Percentiles rank a stretch among this genome's conserved stretches.
Evolutionary conservation across 1,140 invertebrate genomes (phyloP).

Genomic region (Steinernema feltiae): DNA sequence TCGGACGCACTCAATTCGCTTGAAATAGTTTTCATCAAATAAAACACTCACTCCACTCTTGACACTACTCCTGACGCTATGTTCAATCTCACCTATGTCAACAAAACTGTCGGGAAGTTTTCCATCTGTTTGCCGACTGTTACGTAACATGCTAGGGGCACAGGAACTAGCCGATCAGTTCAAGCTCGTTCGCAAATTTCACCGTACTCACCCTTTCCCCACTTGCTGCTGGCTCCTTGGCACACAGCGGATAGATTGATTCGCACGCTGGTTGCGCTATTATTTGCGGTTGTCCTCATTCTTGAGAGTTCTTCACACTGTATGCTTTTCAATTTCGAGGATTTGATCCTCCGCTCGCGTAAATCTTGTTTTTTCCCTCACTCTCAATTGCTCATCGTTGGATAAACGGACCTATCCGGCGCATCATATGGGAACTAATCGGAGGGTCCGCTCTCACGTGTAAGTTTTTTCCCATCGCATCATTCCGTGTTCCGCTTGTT

Average conservation of each 20-base stretch:
- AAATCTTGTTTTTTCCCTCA: not conserved
- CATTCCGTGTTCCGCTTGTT: not conserved
- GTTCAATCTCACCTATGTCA: not conserved
- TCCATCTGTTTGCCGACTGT: not conserved
- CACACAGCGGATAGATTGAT: no score
- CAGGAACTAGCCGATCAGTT: not conserved
- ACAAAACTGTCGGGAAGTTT: not conserved
- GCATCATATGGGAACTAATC: slow-evolving; percentile 7
- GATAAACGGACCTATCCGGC: not conserved
- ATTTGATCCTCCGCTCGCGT: slow-evolving; percentile 3
- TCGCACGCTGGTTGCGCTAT: no score
- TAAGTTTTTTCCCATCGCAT: not conserved
- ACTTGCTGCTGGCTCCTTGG: no score
- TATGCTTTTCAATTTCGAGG: slow-evolving; percentile 13
- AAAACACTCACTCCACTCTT: no score
- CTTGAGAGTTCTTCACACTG: slow-evolving; percentile 13
- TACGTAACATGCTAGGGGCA: not conserved
- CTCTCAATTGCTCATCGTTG: not conserved
- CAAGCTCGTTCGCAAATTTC: no score
- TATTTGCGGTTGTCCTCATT: not conserved
- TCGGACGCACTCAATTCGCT: no score
- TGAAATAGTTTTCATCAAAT: no score
- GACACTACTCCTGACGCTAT: no score
- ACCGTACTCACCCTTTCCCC: no score
- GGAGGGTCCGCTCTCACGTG: not conserved